Evolutionary conservation across 2,113 vertebrate species (phyloP).

Genomic region (Hirundichthys speculiger): DNA sequence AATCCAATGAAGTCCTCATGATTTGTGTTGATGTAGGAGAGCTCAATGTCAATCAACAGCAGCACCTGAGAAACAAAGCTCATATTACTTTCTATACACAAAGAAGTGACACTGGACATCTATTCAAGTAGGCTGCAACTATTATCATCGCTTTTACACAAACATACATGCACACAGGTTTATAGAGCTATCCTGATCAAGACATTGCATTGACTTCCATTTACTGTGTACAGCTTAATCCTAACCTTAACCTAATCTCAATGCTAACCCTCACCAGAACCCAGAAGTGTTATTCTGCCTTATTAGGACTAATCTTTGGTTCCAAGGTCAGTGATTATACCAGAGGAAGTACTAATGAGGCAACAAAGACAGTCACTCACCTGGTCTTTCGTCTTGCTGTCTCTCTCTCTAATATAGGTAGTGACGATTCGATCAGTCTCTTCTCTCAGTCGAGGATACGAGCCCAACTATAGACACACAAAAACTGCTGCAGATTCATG

Average conservation of each 20-base stretch:
- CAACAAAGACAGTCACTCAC: slow-evolving; percentile 59
- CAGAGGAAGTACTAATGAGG: too few relatives aligned
- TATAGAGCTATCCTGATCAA: too few relatives aligned
- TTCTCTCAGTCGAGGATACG: slow-evolving; percentile 91
- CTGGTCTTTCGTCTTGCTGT: slow-evolving; percentile 96
- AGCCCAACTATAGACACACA: slow-evolving; percentile 82
- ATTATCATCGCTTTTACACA: too few relatives aligned
- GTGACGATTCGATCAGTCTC: slow-evolving; percentile 96
- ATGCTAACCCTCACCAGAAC: too few relatives aligned
- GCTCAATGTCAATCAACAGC: slow-evolving; percentile 95
- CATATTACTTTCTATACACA: not conserved
- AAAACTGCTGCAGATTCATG: slow-evolving; percentile 56
- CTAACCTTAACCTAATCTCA: too few relatives aligned
- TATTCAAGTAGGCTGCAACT: not conserved
- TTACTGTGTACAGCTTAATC: too few relatives aligned
- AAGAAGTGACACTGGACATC: not conserved
- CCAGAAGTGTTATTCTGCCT: too few relatives aligned
- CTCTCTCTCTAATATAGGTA: slow-evolving; percentile 90
- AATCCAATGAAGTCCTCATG: slow-evolving; percentile 99
- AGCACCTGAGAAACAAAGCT: slow-evolving; percentile 83
- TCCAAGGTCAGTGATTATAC: too few relatives aligned
- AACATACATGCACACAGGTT: too few relatives aligned
- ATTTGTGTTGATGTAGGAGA: slow-evolving; percentile 99
- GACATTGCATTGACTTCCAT: too few relatives aligned
- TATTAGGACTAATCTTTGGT: too few relatives aligned